Evolutionary conservation across 1,140 invertebrate genomes (phyloP).

Genomic region (Zaprionus ghesquierei): DNA sequence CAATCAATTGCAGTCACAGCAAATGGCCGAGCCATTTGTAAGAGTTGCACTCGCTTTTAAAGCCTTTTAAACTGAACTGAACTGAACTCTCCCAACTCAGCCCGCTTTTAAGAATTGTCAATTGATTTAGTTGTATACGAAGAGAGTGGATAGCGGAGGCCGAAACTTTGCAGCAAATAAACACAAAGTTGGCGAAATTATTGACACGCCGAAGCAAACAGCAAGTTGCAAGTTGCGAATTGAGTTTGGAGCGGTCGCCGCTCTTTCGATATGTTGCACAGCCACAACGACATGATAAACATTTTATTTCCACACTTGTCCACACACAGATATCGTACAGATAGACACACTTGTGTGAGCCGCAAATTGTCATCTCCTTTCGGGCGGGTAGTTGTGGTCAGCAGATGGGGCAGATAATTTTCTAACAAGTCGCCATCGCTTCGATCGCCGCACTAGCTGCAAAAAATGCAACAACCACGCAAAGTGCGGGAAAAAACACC

Average conservation of each 20-base stretch:
- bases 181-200: conserved; percentile 38
- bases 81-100: not conserved
- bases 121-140: conserved; percentile 30
- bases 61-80: conserved; percentile 11
- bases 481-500: not conserved
- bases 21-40: conserved; percentile 37
- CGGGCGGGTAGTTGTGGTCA: conserved; percentile 28
- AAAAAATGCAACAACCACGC: not conserved
- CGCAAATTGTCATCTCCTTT: conserved; percentile 4
- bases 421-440: conserved; percentile 33
- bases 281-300: conserved; percentile 47
- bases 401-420: conserved; percentile 38
- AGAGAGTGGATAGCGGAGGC: not conserved
- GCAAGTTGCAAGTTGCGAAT: conserved; percentile 25
- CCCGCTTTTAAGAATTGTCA: conserved; percentile 29
- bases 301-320: conserved; percentile 40
- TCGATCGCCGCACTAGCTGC: conserved; percentile 14
- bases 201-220: conserved; percentile 37
- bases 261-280: conserved; percentile 2
- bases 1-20: conserved; percentile 44
- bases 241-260: conserved; percentile 9
- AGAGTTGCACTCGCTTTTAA: conserved; percentile 9
- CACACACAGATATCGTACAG: not conserved
- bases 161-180: conserved; percentile 37
- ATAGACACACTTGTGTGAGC: not conserved